Evolutionary conservation across 2,888 invertebrate genomes (phyloP), one percentile per base, ranked within the genome.

Genomic region (Caenorhabditis sp.): DNA sequence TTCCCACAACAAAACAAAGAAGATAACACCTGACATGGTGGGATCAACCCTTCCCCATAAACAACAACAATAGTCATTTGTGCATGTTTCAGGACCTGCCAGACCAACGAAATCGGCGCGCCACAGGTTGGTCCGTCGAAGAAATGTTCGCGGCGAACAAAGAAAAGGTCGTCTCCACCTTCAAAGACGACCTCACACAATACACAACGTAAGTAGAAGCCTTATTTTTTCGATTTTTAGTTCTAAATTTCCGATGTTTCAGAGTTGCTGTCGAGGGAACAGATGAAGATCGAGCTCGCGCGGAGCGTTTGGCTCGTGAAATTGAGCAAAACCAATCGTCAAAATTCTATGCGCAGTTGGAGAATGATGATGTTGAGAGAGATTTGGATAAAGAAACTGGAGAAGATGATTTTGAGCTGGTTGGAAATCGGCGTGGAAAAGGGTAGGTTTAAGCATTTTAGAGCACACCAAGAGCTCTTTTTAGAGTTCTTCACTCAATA

Each of bases 81-180:
- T n/a, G n/a, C n/a, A n/a, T 56, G 1, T 25, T 21, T 50, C 31
- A 62, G 62, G 62, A 52, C 23, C 21, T 50, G 31, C 61, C 50
- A 27, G 52, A 50, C 5, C 67, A 62, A 50, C 61, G 36, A 10
- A 67, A 67, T 12, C 65, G 66, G 17, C 58, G 38, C 43, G 77
- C 75, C n/a, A 85, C 84, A 90, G 97, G 97, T 70, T 97, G 97
- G 97, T 94, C 95, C 90, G 93, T 93, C 1, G 92, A 93, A 89
- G 96, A 97, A 83, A 97, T 97, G 97, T 97, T 97, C 90, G 91
- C 93, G 79, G 94, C 93, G 88, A 97, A 97, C 90, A 94, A 94
- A 88, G 92, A 92, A 88, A 92, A 95, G 89, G 94, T 97, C 12
- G 93, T 93, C 85, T 93, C 95, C 81, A 94, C 94, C 1, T 97